phyloP scores from a whole-genome alignment of 2,888 invertebrate species.

The Yponomeuta cagnagella region DNA sequence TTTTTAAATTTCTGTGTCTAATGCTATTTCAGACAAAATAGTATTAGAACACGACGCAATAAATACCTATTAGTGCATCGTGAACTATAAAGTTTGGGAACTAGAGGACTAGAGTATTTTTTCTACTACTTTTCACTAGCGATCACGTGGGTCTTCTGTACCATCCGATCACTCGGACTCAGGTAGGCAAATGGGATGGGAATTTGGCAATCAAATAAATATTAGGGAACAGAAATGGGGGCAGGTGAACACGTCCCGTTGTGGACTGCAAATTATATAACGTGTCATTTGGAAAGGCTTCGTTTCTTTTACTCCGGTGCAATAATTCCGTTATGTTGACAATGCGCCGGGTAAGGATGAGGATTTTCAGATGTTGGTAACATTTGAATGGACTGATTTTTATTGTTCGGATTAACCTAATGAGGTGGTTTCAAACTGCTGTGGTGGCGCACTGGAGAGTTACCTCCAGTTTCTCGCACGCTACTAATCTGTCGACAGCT shows the following conservation, averaged over 20 bases:
- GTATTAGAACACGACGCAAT: no score
- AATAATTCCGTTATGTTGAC: slow-evolving; percentile 15
- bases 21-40: no score
- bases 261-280: slow-evolving; percentile 14
- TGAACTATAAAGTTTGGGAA: no score
- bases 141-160: neutral
- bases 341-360: neutral
- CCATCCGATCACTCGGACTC: neutral
- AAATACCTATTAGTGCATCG: no score
- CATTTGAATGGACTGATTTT: neutral
- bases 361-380: slow-evolving; percentile 3
- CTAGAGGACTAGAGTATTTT: no score
- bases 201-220: slow-evolving; percentile 72
- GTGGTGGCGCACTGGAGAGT: no score
- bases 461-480: no score
- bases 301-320: neutral
- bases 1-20: no score
- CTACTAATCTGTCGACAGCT: no score
- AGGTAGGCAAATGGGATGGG: slow-evolving; percentile 23
- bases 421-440: no score
- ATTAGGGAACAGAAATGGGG: slow-evolving; percentile 51
- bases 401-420: neutral
- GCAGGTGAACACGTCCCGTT: slow-evolving; percentile 41
- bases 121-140: no score
- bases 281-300: slow-evolving; percentile 13